phyloP scores from a whole-genome alignment of 2,113 vertebrate species.

The Nyctereutes procyonoides region DNA sequence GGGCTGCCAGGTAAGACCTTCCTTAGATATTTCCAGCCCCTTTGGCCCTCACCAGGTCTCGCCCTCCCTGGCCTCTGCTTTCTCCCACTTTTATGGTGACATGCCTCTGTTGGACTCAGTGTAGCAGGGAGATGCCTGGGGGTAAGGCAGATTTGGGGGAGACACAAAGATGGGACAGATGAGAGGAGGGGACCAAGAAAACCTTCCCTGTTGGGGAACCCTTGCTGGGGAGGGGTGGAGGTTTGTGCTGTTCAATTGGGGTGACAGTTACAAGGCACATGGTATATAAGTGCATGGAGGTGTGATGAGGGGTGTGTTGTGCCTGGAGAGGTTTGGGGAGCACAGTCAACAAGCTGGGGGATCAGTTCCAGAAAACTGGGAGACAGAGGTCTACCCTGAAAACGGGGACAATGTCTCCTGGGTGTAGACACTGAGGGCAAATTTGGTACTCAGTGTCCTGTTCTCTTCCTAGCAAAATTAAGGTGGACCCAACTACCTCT shows the following conservation, averaged over 20 bases:
- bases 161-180: neutral
- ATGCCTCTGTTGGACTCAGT: neutral
- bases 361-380: neutral
- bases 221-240: neutral
- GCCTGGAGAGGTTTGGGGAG: neutral
- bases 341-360: neutral
- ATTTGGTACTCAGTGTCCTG: neutral
- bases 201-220: neutral
- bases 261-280: slow-evolving; percentile 69
- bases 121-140: neutral
- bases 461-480: slow-evolving; percentile 36
- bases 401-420: neutral
- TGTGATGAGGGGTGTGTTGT: neutral
- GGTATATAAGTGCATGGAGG: neutral
- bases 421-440: neutral
- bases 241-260: slow-evolving; percentile 30
- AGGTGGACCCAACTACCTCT: neutral
- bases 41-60: neutral
- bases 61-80: neutral
- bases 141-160: slow-evolving; percentile 23
- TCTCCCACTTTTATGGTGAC: neutral
- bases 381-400: neutral
- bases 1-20: neutral
- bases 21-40: neutral
- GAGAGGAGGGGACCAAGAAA: slow-evolving; percentile 9